Base-by-base conservation (phyloP, 2,113 vertebrate genomes). In the Austrofundulus limnaeus region DNA sequence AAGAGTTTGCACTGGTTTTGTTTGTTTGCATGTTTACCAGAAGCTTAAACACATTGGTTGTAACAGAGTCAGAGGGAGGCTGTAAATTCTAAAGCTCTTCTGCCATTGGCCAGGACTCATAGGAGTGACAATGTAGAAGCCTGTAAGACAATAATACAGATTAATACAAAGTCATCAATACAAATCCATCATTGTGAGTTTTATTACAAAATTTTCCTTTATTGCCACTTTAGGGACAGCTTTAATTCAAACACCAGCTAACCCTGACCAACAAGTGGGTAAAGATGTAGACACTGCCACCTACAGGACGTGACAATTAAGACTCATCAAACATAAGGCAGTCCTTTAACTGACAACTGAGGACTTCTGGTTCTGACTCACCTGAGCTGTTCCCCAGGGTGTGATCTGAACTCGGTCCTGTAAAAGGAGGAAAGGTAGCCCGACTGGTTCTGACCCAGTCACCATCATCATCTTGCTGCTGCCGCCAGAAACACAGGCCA, bases 81-180 rank as follows among this genome's bases (percentile, higher is more conserved):
- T 97, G 49, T 83, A n/a, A 62, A 99, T 91, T n/a, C 83, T 66
- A 20, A 94, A 92, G 59, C 75, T 89, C 68, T 84, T 89, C 46
- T 28, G 66, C 70, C 41, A 60, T 0, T 70, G 62, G 64, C 90
- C 90, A 7, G 58, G 70, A 74, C 81, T 86, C 1, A 1, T 7
- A 2, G 94, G 90, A 1, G 96, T 96, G 52, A 93, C 90, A 55
- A 96, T 89, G 83, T 96, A 99, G 91, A 93, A 95, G 42, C 97
- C 97, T 99, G 58, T 39, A 4, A 54, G 11, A 24, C 4, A 49
- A 15, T 42, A 39, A 38, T 0, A 54, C n/a, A 8, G 21, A 54
- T 11, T 42, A 39, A 42, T 0, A 54, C n/a, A 8, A 19, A 50
- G 11, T 1, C 11, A 42, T 70, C 4, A 19, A 9, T 15, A 6